Evolutionary conservation across 1,140 invertebrate genomes (phyloP).

Genomic region (Aphelenchoides besseyi): DNA sequence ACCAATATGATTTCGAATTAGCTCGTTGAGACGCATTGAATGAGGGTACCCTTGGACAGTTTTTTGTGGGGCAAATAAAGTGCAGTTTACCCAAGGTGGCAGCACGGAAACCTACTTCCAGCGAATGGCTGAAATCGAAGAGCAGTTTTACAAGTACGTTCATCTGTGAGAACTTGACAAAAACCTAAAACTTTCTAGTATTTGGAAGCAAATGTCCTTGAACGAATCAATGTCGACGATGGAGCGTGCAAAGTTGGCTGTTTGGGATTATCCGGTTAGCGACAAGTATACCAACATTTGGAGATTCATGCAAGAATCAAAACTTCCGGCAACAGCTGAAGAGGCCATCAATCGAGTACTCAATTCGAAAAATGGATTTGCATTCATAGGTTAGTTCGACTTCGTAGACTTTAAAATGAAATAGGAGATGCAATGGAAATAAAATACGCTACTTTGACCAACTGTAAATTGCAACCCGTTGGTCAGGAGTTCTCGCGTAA

Average conservation of each 20-base stretch:
- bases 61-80: too few relatives aligned
- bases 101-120: slow-evolving; percentile 83
- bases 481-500: slow-evolving; percentile 95
- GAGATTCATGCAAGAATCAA: slow-evolving; percentile 88
- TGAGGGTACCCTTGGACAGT: too few relatives aligned
- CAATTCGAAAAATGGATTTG: slow-evolving; percentile 79
- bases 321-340: slow-evolving; percentile 73
- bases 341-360: slow-evolving; percentile 77
- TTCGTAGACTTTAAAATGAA: slow-evolving; percentile 21
- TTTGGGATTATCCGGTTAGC: slow-evolving; percentile 92
- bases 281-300: slow-evolving; percentile 98
- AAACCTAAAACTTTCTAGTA: slow-evolving; percentile 68
- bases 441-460: slow-evolving; percentile 78
- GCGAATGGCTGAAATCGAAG: slow-evolving; percentile 90
- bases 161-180: slow-evolving; percentile 12
- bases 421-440: slow-evolving; percentile 85
- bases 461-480: slow-evolving; percentile 81
- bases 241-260: slow-evolving; percentile 84
- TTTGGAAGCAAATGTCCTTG: slow-evolving; percentile 95
- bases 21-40: too few relatives aligned
- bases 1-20: too few relatives aligned
- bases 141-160: slow-evolving; percentile 84
- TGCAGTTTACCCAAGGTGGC: too few relatives aligned
- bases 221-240: slow-evolving; percentile 84
- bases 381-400: slow-evolving; percentile 73